These are phyloP conservation scores for Arenicola marina DNA, from an alignment of 2,888 invertebrate species.

Conservation along the genomic window DNA sequence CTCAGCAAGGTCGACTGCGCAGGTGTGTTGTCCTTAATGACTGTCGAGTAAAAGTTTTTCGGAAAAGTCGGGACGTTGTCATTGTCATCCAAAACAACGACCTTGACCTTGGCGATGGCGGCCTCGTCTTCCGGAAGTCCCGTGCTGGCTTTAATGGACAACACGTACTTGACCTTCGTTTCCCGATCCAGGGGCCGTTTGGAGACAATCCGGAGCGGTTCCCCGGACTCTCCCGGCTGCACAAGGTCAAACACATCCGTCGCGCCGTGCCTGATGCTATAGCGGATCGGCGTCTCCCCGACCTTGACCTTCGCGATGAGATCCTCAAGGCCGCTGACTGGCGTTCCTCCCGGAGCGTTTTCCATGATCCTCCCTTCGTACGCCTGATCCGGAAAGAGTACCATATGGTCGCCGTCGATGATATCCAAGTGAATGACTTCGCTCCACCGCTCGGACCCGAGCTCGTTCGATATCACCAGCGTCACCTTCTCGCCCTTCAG, in stretches of 20 bases:
- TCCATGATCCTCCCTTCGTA: conserved; percentile 30
- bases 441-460: conserved; percentile 23
- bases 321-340: conserved; percentile 21
- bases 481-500: conserved; percentile 30
- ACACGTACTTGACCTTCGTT: conserved; percentile 66
- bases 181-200: conserved; percentile 80
- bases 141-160: not conserved
- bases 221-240: conserved; percentile 4
- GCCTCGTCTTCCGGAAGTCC: not conserved
- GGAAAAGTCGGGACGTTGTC: conserved; percentile 91
- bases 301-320: conserved; percentile 13
- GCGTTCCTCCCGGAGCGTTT: conserved; percentile 18
- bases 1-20: conserved; percentile 11
- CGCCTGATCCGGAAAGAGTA: conserved; percentile 20
- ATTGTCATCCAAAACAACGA: conserved; percentile 94
- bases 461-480: conserved; percentile 27
- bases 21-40: conserved; percentile 19
- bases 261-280: conserved; percentile 15
- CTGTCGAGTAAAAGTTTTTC: not conserved
- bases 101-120: conserved; percentile 58
- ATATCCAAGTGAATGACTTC: conserved; percentile 28
- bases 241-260: conserved; percentile 23
- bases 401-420: conserved; percentile 15
- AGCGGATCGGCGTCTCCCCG: conserved; percentile 9
- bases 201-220: conserved; percentile 56